Base-by-base conservation (phyloP, 2,888 invertebrate genomes). In the Cheilosia pagana region DNA sequence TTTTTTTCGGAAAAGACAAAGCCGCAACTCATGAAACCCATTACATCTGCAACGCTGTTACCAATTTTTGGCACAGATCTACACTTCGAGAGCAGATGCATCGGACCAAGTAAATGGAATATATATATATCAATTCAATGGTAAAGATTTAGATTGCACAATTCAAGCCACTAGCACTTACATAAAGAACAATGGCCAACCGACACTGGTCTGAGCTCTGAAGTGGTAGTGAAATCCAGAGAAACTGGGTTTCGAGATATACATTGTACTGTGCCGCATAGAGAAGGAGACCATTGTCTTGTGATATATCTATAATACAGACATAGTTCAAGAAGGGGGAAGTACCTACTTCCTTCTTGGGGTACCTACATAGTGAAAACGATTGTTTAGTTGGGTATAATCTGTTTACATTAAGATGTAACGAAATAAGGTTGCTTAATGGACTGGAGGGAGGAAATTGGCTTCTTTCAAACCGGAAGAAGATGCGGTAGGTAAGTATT, bases 81-180 rank as follows among this genome's bases (percentile, higher is more conserved):
- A 1, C 10, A 10, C 16, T 45, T 35, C 21, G 3, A 39, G 7
- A 52, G 1, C n/a, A 16, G 12, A 41, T 25, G 28, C 41, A 67
- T 45, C 35, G 45, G 55, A 68, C 57, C 45, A 67, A 53, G 53
- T 68, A 55, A 68, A 55, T 57, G 67, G 12, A 68, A 55, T 19
- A 21, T 53, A 23, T 63, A 55, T 19, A 21, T 53, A 23, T 63
- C 35, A 35, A 63, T 63, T 35, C 21, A 35, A 21, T 50, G 35
- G 53, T 71, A 55, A 16, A 45, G 41, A 43, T 62, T 71, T 41
- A 14, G 65, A 72, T 60, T 67, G 59, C 78, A 72, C 78, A 78
- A 78, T 65, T 63, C 23, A 71, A 59, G 65, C 53, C 62, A 62
- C 70, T 1, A 62, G 48, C 63, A 48, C 63, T 65, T 65, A 45